Conservation (phyloP, 2,888 invertebrate genomes). For the Furcula furcula region DNA sequence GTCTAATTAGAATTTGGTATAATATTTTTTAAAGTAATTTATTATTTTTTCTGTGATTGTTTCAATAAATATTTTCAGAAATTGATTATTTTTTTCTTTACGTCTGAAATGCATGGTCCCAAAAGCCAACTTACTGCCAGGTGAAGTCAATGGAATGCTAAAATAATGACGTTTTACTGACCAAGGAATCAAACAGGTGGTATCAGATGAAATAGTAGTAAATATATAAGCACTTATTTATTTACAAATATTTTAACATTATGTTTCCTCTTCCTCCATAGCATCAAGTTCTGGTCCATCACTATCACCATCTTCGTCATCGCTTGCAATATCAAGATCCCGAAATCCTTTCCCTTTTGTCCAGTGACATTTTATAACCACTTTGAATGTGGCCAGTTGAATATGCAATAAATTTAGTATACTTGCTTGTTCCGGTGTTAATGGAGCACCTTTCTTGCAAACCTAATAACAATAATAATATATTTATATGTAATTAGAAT, state of each 20-base stretch:
- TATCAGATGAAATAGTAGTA: too few species aligned
- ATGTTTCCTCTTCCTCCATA: conserved; percentile 70
- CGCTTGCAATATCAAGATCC: conserved; percentile 63
- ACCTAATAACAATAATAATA: conserved; percentile 73
- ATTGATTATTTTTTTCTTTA: conserved; percentile 22
- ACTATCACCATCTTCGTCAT: conserved; percentile 57
- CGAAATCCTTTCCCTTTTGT: conserved; percentile 88
- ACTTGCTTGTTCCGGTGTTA: conserved; percentile 96
- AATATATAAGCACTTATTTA: background rate
- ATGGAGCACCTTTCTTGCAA: conserved; percentile 90
- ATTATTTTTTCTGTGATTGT: conserved; percentile 73
- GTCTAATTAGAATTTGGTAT: conserved; percentile 55
- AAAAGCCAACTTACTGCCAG: too few species aligned
- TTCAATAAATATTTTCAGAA: conserved; percentile 58
- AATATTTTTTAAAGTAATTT: conserved; percentile 59
- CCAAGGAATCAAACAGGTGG: too few species aligned
- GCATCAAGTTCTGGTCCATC: conserved; percentile 60
- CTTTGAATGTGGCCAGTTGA: conserved; percentile 91
- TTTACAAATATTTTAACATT: conserved; percentile 21
- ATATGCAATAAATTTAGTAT: conserved; percentile 93
- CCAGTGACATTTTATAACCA: conserved; percentile 91
- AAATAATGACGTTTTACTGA: too few species aligned
- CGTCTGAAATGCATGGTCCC: too few species aligned
- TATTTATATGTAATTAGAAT: too few species aligned
- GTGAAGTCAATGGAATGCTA: too few species aligned